phyloP scores from a whole-genome alignment of 2,888 invertebrate genomes.

The Aplocera efformata region DNA sequence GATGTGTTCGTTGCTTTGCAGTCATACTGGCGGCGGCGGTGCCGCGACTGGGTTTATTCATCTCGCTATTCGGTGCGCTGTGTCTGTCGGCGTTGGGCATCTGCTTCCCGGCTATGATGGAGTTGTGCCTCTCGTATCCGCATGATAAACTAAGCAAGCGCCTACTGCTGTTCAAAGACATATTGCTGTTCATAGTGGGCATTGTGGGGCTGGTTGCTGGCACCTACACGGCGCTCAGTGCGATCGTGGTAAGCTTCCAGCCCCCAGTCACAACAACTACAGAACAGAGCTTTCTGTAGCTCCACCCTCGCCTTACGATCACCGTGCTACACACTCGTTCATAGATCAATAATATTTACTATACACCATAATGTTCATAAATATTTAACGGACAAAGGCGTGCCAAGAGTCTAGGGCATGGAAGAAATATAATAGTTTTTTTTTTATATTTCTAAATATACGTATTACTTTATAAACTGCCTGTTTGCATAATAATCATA shows the following conservation, averaged over 20 bases:
- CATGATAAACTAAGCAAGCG: conserved; percentile 57
- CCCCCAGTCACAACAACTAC: not conserved
- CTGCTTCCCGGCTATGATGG: conserved; percentile 89
- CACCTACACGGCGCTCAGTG: conserved; percentile 82
- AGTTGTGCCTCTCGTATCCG: conserved; percentile 77
- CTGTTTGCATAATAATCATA: too few species aligned
- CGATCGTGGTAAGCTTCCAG: conserved; percentile 74
- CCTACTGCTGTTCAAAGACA: conserved; percentile 67
- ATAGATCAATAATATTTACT: too few species aligned
- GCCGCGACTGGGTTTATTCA: conserved; percentile 90
- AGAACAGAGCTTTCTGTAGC: too few species aligned
- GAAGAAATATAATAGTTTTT: too few species aligned
- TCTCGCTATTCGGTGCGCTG: conserved; percentile 91
- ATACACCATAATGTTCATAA: too few species aligned
- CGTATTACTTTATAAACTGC: too few species aligned
- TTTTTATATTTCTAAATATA: too few species aligned
- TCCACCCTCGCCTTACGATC: too few species aligned
- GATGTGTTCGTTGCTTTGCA: conserved; percentile 60
- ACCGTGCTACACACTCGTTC: too few species aligned
- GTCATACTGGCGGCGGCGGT: conserved; percentile 88
- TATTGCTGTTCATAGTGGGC: conserved; percentile 80
- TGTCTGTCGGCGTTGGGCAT: conserved; percentile 93
- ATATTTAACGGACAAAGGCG: too few species aligned
- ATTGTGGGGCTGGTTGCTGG: conserved; percentile 83
- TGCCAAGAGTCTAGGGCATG: too few species aligned